Conservation (phyloP, 2,797 vertebrate species). For the Pitangus sulphuratus region DNA sequence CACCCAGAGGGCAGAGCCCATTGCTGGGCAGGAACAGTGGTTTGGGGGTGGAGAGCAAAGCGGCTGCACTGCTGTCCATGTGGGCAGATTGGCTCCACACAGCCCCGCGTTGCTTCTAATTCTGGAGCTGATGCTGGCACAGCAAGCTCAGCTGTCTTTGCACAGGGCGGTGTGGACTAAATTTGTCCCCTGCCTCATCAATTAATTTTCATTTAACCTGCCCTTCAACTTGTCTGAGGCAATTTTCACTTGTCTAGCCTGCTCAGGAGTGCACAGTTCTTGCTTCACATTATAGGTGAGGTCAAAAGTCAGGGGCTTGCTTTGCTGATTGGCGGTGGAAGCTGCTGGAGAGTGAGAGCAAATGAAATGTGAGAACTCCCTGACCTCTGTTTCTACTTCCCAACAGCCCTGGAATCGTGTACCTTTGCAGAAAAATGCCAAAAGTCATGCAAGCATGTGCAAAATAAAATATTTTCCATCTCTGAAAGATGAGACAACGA, state of each 20-base stretch:
- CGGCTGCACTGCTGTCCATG: neutral
- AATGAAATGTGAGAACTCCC: neutral
- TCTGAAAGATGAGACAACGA: neutral
- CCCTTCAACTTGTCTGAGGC: conserved; percentile 50
- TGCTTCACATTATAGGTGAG: neutral
- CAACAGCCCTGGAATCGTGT: neutral
- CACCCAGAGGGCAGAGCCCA: neutral
- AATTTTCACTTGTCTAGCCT: neutral
- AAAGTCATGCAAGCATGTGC: neutral
- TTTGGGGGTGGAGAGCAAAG: neutral
- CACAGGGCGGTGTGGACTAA: neutral
- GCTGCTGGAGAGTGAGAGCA: neutral
- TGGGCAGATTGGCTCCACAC: neutral
- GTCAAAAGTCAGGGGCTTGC: neutral
- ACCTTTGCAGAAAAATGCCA: neutral
- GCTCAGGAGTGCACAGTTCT: neutral
- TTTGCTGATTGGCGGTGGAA: neutral
- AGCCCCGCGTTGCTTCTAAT: neutral
- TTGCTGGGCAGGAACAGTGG: neutral
- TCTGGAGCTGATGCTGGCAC: neutral
- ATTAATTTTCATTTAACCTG: conserved; percentile 53
- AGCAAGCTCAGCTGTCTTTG: conserved; percentile 11
- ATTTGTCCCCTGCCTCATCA: conserved; percentile 2
- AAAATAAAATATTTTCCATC: neutral
- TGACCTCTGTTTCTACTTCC: neutral